Percentiles rank a stretch among this genome's conserved stretches.
Evolutionary conservation across 2,888 invertebrate species (phyloP).

Genomic region (Eugnorisma glareosa): DNA sequence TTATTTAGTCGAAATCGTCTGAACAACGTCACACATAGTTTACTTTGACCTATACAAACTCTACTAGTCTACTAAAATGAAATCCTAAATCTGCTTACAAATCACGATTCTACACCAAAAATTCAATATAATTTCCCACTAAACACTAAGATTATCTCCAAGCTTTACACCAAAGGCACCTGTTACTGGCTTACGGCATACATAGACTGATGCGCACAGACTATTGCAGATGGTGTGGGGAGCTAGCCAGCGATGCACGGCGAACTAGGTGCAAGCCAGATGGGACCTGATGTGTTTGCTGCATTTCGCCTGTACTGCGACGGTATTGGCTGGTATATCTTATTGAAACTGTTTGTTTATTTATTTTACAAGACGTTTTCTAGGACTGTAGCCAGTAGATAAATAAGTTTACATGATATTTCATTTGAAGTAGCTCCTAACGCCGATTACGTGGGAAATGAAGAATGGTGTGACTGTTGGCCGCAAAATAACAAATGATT

Average conservation of each 20-base stretch:
- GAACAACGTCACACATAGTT: not conserved
- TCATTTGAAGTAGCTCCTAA: not conserved
- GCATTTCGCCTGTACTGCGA: constrained; percentile 37
- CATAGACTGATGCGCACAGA: constrained; percentile 45
- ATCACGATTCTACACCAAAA: constrained; percentile 15
- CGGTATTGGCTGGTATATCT: constrained; percentile 14
- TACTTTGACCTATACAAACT: not conserved
- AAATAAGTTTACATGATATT: not conserved
- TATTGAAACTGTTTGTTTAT: constrained; percentile 21
- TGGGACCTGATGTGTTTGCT: constrained; percentile 34
- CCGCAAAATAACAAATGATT: not conserved
- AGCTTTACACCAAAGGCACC: constrained; percentile 3
- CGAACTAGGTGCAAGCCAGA: constrained; percentile 32
- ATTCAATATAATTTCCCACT: constrained; percentile 6
- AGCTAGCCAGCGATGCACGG: constrained; percentile 15
- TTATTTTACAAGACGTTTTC: constrained; percentile 16
- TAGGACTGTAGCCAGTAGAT: too few relatives aligned
- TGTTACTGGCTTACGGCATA: constrained; percentile 12
- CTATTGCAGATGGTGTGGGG: constrained; percentile 10
- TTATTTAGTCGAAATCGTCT: not conserved
- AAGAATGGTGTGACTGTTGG: not conserved
- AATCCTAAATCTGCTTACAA: not conserved
- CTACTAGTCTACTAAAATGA: not conserved
- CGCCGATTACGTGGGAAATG: not conserved
- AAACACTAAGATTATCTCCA: constrained; percentile 26